Conservation (phyloP, 2,113 vertebrate genomes). For the Setophaga coronata region DNA sequence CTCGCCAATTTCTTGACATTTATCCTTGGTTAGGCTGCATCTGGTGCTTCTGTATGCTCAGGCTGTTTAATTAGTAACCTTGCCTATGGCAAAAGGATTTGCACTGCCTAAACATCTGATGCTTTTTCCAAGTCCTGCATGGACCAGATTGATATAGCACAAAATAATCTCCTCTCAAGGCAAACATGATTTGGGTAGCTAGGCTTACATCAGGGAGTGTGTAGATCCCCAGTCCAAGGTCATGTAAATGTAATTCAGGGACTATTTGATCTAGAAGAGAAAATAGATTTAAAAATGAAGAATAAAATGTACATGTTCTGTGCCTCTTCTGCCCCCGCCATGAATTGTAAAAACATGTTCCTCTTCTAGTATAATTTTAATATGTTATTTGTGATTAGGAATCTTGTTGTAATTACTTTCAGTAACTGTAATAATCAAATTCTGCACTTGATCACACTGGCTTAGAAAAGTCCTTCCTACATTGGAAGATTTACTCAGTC, state of each 20-base stretch:
- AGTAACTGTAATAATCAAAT: background rate
- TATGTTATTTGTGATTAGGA: background rate
- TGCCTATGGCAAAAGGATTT: slow-evolving; percentile 59
- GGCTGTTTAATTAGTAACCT: slow-evolving; percentile 53
- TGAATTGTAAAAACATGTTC: background rate
- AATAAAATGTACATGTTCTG: background rate
- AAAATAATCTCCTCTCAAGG: slow-evolving; percentile 44
- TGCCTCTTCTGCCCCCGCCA: background rate
- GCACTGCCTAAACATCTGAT: slow-evolving; percentile 54
- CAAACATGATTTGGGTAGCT: slow-evolving; percentile 9
- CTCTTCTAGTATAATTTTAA: background rate
- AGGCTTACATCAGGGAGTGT: background rate
- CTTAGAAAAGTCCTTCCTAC: background rate
- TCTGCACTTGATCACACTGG: background rate
- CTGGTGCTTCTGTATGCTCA: slow-evolving; percentile 37
- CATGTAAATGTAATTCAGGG: background rate
- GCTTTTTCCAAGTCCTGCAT: slow-evolving; percentile 34
- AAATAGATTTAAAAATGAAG: background rate
- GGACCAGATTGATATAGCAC: slow-evolving; percentile 19
- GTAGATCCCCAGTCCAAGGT: slow-evolving; percentile 12
- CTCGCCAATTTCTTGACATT: slow-evolving; percentile 54
- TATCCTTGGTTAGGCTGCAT: slow-evolving; percentile 36
- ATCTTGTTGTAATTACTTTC: background rate
- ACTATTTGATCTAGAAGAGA: background rate
- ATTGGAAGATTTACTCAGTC: background rate